These are phyloP conservation scores for Cephus sareptanus DNA, from an alignment of 2,888 invertebrate genomes.

Conservation along the genomic window DNA sequence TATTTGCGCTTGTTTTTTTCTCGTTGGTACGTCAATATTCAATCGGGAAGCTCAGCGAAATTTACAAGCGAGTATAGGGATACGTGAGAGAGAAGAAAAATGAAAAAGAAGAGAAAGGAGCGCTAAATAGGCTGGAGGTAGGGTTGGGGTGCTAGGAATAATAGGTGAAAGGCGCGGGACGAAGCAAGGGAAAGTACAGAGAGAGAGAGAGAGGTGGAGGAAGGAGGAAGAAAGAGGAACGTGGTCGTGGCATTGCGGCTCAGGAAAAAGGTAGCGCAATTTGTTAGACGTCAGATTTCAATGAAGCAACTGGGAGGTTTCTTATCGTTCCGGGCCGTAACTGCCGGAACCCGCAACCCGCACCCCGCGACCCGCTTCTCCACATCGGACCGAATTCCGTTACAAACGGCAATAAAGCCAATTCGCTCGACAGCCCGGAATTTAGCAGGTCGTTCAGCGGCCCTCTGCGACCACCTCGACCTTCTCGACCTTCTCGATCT, in stretches of 20 bases:
- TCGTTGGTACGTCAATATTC: background rate
- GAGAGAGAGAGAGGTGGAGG: background rate
- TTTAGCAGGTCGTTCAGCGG: slow-evolving; percentile 18
- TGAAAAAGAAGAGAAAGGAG: background rate
- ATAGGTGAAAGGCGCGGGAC: background rate
- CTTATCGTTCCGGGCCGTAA: slow-evolving; percentile 34
- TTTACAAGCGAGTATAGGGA: too few relatives aligned
- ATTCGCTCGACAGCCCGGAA: slow-evolving; percentile 28
- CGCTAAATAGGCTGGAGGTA: background rate
- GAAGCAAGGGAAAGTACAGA: background rate
- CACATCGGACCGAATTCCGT: slow-evolving; percentile 9
- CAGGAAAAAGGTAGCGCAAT: slow-evolving; percentile 30
- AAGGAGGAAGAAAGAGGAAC: slow-evolving; percentile 2
- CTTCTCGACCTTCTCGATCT: background rate
- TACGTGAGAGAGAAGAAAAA: too few relatives aligned
- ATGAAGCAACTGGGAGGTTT: slow-evolving; percentile 40
- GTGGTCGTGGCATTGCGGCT: background rate
- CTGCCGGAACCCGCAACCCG: slow-evolving; percentile 31
- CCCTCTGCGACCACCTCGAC: background rate
- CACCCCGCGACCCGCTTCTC: slow-evolving; percentile 1
- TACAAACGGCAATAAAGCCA: slow-evolving; percentile 36
- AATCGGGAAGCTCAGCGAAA: background rate
- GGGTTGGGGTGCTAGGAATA: background rate
- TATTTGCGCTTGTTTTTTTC: background rate
- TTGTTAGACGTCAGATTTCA: slow-evolving; percentile 50